Percentiles rank a stretch among this genome's conserved stretches.
Conservation (phyloP, 2,888 invertebrate species). For the Amphipyra berbera region DNA sequence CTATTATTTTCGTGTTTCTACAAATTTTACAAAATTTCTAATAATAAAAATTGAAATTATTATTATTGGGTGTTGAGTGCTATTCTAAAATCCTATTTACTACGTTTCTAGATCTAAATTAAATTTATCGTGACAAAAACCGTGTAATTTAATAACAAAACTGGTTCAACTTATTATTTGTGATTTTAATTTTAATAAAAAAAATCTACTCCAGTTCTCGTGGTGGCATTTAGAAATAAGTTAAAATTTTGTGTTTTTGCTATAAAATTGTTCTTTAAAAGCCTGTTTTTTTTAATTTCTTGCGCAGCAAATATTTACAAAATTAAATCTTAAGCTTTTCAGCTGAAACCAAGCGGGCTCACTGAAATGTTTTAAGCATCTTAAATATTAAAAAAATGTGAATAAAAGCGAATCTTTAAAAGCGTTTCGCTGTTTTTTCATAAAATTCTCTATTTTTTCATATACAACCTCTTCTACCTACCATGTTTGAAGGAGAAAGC, state of each 20-base stretch:
- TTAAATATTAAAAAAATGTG: conserved; percentile 33
- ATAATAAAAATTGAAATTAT: conserved; percentile 11
- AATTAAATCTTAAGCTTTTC: conserved; percentile 50
- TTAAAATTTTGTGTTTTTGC: conserved; percentile 30
- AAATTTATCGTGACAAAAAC: conserved; percentile 37
- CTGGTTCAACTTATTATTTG: conserved; percentile 18
- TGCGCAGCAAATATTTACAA: conserved; percentile 50
- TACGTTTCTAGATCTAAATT: conserved; percentile 58
- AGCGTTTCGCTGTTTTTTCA: conserved; percentile 40
- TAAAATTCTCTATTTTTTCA: conserved; percentile 74
- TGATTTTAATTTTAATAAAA: conserved; percentile 13
- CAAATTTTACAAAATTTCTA: conserved; percentile 23
- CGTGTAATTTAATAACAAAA: conserved; percentile 33
- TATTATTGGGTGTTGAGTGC: conserved; percentile 35
- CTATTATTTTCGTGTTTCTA: conserved; percentile 13
- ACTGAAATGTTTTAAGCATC: conserved; percentile 51
- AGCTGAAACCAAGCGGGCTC: conserved; percentile 43
- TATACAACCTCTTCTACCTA: conserved; percentile 90
- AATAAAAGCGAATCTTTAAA: conserved; percentile 51
- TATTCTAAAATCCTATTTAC: conserved; percentile 53
- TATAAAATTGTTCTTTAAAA: conserved; percentile 36
- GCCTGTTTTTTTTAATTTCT: conserved; percentile 20
- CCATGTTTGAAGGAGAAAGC: conserved; percentile 89
- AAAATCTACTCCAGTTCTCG: conserved; percentile 54
- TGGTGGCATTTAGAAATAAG: conserved; percentile 50